Evolutionary conservation across 2,113 vertebrate genomes (phyloP).

Genomic region (Mesoclemmys tuberculata): DNA sequence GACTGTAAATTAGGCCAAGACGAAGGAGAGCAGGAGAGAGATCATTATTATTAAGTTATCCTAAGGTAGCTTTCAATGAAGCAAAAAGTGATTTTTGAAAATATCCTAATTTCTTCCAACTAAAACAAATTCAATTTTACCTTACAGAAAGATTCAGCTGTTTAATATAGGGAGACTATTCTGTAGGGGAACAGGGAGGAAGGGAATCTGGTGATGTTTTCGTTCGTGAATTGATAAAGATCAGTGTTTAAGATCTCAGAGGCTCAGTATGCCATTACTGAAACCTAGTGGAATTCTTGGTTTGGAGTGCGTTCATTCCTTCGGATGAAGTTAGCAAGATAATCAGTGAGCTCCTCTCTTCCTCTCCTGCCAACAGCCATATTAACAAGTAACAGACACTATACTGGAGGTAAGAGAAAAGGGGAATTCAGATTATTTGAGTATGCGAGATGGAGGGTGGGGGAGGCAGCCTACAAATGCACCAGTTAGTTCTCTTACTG

Average conservation of each 20-base stretch:
- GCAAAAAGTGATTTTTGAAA: not conserved
- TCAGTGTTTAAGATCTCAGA: not conserved
- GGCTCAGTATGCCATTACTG: not conserved
- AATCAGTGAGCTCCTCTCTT: not conserved
- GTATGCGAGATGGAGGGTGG: not conserved
- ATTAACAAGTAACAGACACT: not conserved
- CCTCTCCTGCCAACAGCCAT: not conserved
- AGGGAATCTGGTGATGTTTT: not conserved
- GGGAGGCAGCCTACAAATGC: not conserved
- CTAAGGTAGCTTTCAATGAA: not conserved
- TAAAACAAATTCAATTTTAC: not conserved
- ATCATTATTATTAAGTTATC: not conserved
- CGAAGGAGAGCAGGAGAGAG: not conserved
- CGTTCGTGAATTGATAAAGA: too few relatives aligned
- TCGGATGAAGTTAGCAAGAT: not conserved
- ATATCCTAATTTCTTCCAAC: not conserved
- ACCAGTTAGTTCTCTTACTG: not conserved
- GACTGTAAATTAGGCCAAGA: not conserved
- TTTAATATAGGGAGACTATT: not conserved
- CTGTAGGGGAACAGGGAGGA: not conserved
- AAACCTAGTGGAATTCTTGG: not conserved
- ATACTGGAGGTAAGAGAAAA: not conserved
- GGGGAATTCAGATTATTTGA: not conserved
- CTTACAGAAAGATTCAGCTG: fast-evolving
- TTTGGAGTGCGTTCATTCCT: not conserved